Evolutionary conservation across 2,113 vertebrate genomes (phyloP), one percentile per base, ranked within the genome.

Genomic region (Apaloderma vittatum): DNA sequence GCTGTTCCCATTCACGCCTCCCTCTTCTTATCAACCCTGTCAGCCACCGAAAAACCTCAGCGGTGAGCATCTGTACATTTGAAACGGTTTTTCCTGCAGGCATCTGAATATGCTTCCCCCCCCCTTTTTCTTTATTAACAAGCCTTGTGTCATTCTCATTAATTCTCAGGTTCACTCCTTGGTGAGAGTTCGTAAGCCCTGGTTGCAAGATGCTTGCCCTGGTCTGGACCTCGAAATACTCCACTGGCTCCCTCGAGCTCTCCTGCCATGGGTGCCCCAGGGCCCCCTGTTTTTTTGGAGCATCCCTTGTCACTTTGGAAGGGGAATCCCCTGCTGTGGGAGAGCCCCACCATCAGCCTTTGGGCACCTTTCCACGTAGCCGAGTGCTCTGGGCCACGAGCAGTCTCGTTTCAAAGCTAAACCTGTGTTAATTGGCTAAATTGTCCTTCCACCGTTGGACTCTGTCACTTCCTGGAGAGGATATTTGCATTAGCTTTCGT

Each of bases 1-100:
- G 66, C 78, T 83, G 72, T 88, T 86, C 83, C 88, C 78, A 52
- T 89, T 94, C 94, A 93, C 88, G 87, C 80, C n/a, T 86, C 65
- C 72, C 15, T 74, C 81, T 75, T 86, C 88, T 67, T 46, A 75
- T 90, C 91, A 93, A 32, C 75, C 57, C 67, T 75, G 81, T 88
- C 72, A 92, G 78, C 82, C 65, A 57, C 83, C 0, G 1, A 76
- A 79, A 88, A 86, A 32, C 46, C 71, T 73, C 78, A 19, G 30
- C 4, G 1, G 65, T 65, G 72, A 95, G 29, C 83, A 91, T 88
- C 91, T 94, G 79, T 66, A 49, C 17, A 2, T 86, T 58, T 92
- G 67, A 93, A 87, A 85, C 15, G 72, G 75, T 68, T 86, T 80
- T 59, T 94, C 76, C 58, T 85, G 65, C n/a, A 65, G 77, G 94